phyloP scores from a whole-genome alignment of 2,888 invertebrate genomes.

The Microchrysa polita region DNA sequence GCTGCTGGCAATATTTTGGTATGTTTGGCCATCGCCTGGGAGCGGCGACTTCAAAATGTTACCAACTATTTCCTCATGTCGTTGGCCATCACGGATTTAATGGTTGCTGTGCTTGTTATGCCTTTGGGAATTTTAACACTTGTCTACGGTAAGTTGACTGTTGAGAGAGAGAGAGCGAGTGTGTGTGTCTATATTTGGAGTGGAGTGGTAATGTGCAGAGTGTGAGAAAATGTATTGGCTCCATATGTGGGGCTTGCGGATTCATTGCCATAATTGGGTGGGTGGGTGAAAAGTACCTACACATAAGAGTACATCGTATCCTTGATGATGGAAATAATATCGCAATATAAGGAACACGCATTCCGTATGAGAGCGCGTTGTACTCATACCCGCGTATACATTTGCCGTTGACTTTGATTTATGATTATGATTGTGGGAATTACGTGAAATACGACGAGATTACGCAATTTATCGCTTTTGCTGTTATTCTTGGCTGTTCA shows the following conservation, averaged over 20 bases:
- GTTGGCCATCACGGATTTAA: conserved; percentile 91
- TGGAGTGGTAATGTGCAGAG: too few relatives aligned
- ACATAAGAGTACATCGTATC: neutral
- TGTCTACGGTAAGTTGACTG: conserved; percentile 77
- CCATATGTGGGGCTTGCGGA: too few relatives aligned
- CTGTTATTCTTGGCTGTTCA: neutral
- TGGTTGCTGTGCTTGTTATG: conserved; percentile 96
- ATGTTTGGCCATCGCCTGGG: conserved; percentile 91
- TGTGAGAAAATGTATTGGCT: too few relatives aligned
- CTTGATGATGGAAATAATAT: neutral
- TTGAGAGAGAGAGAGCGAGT: too few relatives aligned
- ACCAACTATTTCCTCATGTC: conserved; percentile 98
- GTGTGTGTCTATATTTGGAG: too few relatives aligned
- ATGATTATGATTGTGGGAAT: conserved; percentile 30
- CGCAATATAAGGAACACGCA: neutral
- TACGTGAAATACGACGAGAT: conserved; percentile 13
- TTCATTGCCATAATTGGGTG: neutral
- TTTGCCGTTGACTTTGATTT: conserved; percentile 20
- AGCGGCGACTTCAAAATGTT: conserved; percentile 91
- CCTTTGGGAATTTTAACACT: conserved; percentile 88
- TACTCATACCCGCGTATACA: neutral
- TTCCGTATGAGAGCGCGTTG: too few relatives aligned
- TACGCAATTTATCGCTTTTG: conserved; percentile 10
- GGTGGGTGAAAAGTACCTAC: neutral
- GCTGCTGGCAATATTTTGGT: conserved; percentile 94